A percentile compares a stretch with the other conserved stretches of the same genome.
These are phyloP conservation scores for Brachirus orientalis DNA, from an alignment of 2,113 vertebrate species.

Conservation along the genomic window DNA sequence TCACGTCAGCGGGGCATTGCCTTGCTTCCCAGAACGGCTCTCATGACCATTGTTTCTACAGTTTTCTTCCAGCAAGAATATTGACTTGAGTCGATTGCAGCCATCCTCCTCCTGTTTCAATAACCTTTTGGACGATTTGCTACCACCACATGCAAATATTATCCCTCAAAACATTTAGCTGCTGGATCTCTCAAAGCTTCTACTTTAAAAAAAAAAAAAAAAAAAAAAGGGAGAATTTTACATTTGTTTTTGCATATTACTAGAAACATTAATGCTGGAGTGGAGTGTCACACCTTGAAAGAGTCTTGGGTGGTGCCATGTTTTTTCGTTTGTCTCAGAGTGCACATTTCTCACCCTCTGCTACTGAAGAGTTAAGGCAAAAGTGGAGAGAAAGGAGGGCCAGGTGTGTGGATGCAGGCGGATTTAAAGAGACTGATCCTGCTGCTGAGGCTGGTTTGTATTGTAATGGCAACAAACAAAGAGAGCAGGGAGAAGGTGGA, in stretches of 20 bases:
- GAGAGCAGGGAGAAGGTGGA: constrained; percentile 1
- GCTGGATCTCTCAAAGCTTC: constrained; percentile 47
- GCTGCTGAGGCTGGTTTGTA: no score
- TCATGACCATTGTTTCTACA: constrained; percentile 34
- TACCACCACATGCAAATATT: constrained; percentile 65
- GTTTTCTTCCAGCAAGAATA: constrained; percentile 60
- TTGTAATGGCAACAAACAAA: constrained; percentile 35
- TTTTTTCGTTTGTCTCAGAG: constrained; percentile 48
- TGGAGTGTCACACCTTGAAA: constrained; percentile 39
- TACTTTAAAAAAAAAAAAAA: background rate
- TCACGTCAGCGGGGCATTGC: constrained; percentile 33
- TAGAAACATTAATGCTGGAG: constrained; percentile 16
- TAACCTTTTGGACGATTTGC: constrained; percentile 51
- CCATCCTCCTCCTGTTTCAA: constrained; percentile 51
- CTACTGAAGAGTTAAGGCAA: constrained; percentile 8
- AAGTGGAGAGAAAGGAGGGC: background rate
- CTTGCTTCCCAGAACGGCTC: constrained; percentile 28
- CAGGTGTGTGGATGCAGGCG: constrained; percentile 7
- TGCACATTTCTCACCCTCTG: constrained; percentile 19
- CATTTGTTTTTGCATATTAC: constrained; percentile 56
- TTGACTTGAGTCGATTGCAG: constrained; percentile 48
- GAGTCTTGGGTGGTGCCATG: constrained; percentile 33
- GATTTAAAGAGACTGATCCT: constrained; percentile 5
- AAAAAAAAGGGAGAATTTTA: constrained; percentile 29
- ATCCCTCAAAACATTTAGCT: constrained; percentile 66